A percentile compares a stretch with the other conserved stretches of the same genome.
phyloP scores from a whole-genome alignment of 2,113 vertebrate genomes.

The Tonatia bakeri region DNA sequence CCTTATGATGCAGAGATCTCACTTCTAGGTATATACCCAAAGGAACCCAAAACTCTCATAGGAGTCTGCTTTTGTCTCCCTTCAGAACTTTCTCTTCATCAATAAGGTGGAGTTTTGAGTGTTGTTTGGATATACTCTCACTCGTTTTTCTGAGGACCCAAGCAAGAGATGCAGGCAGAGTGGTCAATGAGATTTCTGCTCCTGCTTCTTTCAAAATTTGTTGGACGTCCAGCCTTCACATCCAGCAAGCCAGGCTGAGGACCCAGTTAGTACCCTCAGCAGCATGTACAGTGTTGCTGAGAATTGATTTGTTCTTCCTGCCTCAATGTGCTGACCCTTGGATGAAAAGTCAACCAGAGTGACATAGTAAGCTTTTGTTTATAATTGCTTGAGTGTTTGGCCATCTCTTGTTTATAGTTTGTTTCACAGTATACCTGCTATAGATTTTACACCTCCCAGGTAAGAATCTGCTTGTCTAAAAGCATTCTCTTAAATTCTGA shows the following conservation, averaged over 20 bases:
- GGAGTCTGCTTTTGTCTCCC: background rate
- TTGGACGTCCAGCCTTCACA: background rate
- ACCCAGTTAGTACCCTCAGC: fast-evolving
- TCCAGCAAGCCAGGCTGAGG: background rate
- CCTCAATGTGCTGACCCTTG: background rate
- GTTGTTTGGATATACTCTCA: background rate
- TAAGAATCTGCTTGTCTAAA: background rate
- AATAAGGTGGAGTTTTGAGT: background rate
- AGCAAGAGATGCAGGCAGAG: background rate
- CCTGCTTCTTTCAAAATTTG: background rate
- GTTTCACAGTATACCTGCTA: background rate
- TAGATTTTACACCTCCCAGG: background rate
- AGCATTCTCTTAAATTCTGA: background rate
- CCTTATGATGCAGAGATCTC: too few species aligned
- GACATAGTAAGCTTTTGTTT: background rate
- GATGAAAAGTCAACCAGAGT: background rate
- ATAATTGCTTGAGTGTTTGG: background rate
- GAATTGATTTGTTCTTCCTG: background rate
- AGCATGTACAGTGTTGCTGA: background rate
- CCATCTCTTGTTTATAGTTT: background rate
- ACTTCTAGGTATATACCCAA: background rate
- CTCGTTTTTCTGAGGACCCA: background rate
- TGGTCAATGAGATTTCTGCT: background rate
- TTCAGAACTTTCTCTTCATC: background rate
- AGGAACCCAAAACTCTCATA: background rate